These are phyloP conservation scores for Danio kyathit DNA, from an alignment of 2,797 vertebrate species.

Conservation along the genomic window DNA sequence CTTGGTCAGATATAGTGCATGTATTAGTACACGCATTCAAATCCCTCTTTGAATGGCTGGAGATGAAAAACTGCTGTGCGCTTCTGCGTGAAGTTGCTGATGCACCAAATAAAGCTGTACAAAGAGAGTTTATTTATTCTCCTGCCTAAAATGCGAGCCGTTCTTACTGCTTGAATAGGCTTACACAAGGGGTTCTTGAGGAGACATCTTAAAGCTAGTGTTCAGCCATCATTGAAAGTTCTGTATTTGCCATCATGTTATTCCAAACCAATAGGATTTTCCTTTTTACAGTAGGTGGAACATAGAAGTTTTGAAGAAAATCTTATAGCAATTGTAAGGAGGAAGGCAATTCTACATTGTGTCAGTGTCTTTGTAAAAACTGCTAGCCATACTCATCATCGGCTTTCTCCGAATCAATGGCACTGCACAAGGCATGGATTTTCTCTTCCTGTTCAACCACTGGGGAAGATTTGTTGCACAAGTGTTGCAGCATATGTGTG, in stretches of 20 bases:
- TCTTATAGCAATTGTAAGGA: too few relatives aligned
- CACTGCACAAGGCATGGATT: too few relatives aligned
- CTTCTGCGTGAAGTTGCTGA: constrained; percentile 3
- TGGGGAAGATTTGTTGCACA: too few relatives aligned
- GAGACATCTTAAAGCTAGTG: background rate
- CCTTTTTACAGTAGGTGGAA: background rate
- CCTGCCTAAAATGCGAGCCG: background rate
- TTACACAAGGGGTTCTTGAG: background rate
- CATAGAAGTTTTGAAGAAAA: background rate
- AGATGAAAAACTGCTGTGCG: background rate
- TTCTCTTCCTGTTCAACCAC: too few relatives aligned
- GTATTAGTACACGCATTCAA: background rate
- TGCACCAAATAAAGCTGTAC: constrained; percentile 1
- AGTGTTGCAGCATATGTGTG: too few relatives aligned
- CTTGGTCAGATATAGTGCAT: background rate
- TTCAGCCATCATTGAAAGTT: background rate
- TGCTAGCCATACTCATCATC: too few relatives aligned
- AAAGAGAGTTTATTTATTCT: constrained; percentile 10
- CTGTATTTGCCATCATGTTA: background rate
- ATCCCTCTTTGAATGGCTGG: background rate
- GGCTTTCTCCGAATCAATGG: too few relatives aligned
- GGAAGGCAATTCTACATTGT: too few relatives aligned
- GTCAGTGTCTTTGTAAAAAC: too few relatives aligned
- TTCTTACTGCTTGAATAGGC: background rate
- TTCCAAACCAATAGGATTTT: background rate